Conservation (phyloP, 2,888 invertebrate genomes). For the Idaea dimidiata region DNA sequence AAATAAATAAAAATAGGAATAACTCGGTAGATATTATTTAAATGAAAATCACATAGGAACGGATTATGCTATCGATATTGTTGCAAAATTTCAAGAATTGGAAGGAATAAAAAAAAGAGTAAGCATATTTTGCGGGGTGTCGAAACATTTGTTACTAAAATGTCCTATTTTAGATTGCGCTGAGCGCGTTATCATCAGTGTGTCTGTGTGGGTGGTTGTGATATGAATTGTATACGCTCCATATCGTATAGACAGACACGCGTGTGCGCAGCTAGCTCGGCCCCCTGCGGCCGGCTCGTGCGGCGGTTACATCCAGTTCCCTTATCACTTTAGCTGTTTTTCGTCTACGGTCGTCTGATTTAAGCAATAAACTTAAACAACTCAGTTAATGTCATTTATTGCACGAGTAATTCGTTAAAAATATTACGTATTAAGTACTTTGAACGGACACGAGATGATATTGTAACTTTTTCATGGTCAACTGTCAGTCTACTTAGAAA, state of each 20-base stretch:
- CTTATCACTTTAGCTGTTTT: slow-evolving; percentile 55
- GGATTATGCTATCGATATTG: background rate
- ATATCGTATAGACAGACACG: slow-evolving; percentile 32
- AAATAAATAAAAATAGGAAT: background rate
- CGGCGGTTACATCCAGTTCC: slow-evolving; percentile 63
- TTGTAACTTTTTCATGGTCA: background rate
- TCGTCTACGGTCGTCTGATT: slow-evolving; percentile 50
- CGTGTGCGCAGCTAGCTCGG: slow-evolving; percentile 61
- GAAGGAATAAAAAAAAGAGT: background rate
- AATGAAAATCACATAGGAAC: background rate
- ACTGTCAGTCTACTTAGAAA: background rate
- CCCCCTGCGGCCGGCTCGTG: slow-evolving; percentile 65
- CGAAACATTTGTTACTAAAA: background rate
- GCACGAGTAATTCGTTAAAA: slow-evolving; percentile 14
- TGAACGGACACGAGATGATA: background rate
- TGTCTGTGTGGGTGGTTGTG: slow-evolving; percentile 34
- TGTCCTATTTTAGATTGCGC: slow-evolving; percentile 4
- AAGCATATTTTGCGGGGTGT: background rate
- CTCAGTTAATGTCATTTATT: slow-evolving; percentile 41
- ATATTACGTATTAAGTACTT: slow-evolving; percentile 9
- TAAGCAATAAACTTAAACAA: slow-evolving; percentile 46
- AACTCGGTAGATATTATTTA: background rate
- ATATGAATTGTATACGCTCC: slow-evolving; percentile 11
- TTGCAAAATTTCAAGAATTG: background rate
- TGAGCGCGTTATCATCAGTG: background rate